phyloP scores from a whole-genome alignment of 2,113 vertebrate species.

The Gymnogyps californianus region DNA sequence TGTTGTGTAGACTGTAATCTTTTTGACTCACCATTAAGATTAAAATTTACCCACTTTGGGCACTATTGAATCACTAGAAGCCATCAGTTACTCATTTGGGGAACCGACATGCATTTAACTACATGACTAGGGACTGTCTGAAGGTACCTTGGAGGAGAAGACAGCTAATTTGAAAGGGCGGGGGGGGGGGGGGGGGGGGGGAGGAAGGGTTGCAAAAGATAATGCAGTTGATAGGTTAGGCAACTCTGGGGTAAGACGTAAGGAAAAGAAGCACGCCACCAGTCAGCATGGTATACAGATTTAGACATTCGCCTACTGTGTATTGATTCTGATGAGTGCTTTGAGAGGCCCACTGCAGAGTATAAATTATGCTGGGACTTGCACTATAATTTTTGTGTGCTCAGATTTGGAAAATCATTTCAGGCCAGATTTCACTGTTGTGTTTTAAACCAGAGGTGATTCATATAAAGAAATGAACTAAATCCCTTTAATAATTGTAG shows the following conservation, averaged over 20 bases:
- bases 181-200: rapidly evolving
- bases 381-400: background rate
- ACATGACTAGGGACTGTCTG: background rate
- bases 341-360: background rate
- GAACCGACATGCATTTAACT: background rate
- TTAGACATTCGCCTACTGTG: background rate
- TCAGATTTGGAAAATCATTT: background rate
- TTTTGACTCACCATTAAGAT: background rate
- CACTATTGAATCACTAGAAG: background rate
- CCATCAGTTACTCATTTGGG: background rate
- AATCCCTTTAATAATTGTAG: background rate
- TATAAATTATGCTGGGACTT: background rate
- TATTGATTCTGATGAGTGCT: background rate
- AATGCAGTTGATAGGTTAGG: background rate
- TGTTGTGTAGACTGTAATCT: background rate
- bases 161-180: background rate
- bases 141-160: background rate
- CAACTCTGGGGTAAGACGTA: background rate
- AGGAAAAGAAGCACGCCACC: background rate
- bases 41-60: background rate
- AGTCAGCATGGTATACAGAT: background rate
- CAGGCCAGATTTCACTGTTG: background rate
- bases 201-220: background rate
- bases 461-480: background rate
- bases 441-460: background rate